Base-by-base conservation (phyloP, 1,140 invertebrate species). In the Conopomorpha cramerella region DNA sequence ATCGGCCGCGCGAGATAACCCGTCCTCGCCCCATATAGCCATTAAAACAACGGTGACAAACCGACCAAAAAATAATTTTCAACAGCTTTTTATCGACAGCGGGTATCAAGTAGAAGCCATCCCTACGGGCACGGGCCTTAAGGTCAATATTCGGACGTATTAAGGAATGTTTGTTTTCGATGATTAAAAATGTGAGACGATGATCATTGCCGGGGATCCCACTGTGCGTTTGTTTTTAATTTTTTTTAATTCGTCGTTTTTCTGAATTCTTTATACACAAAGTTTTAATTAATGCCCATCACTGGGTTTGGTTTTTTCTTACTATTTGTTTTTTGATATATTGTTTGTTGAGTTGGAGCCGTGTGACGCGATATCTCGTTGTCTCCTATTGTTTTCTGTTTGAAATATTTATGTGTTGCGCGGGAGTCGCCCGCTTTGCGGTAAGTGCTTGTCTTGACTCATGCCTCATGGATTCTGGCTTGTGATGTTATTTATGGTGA, bases 31-130 rank as follows among this genome's bases (percentile, higher is more conserved):
- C 60, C 70, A 62, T 72, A 72, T 68, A 71, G 64, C 67, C 71
- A 76, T 72, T 76, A 76, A 76, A 72, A 71, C 67, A 74, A 71
- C 67, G 67, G 67, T 72, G 70, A 74, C 70, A 72, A 74, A 70
- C 61, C 61, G 52, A 71, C 61, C 62, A 66, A 72, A 64, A 64
- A 67, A 70, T 60, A 41, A 56, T 62, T 67, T 67, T 64, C 61
- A 67, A 70, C 64, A 72, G 58, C 56, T 68, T 51, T 50, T 52
- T 51, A 58, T 45, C 37, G 25, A 34, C 28, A 15, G 19, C 28
- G 26, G 4, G 4, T 4, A 15, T 11, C 17, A 6, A 3, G n/a
- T 31, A 50, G 8, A 46, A 33, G 33, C n/a, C 39, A 41, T 30
- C 41, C 32, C 41, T 51, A 51, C 28, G 25, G 17, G 36, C 26